Percentiles rank a stretch among this genome's conserved stretches.
Evolutionary conservation across 1,140 invertebrate genomes (phyloP).

Genomic region (Plectrocnemia conspersa): DNA sequence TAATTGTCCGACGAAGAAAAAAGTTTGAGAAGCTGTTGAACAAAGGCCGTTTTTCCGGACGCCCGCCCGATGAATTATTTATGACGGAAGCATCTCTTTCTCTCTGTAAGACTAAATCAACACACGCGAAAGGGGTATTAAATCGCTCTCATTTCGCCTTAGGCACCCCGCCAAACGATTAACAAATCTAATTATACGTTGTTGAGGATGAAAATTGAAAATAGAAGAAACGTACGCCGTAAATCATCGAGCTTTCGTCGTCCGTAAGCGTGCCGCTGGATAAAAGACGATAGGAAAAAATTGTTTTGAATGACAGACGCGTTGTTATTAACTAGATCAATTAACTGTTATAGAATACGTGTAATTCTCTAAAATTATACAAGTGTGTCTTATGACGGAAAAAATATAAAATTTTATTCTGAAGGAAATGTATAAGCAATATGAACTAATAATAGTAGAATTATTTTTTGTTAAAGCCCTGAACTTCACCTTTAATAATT

Average conservation of each 20-base stretch:
- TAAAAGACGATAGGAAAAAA: no score
- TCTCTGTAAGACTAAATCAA: slow-evolving; percentile 1
- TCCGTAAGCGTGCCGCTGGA: background rate
- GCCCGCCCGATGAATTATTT: slow-evolving; percentile 14
- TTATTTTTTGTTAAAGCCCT: no score
- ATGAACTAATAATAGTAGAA: no score
- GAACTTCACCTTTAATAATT: no score
- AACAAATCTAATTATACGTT: background rate
- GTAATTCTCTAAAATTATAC: no score
- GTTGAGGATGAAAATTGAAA: background rate
- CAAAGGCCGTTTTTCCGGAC: slow-evolving; percentile 17
- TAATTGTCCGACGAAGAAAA: slow-evolving; percentile 10
- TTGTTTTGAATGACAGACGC: no score
- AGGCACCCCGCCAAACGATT: background rate
- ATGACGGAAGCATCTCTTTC: background rate
- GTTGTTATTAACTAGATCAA: no score
- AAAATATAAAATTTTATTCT: no score
- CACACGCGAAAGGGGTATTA: background rate
- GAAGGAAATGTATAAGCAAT: no score
- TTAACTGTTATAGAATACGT: no score
- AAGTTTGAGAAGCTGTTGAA: background rate
- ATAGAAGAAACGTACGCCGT: background rate
- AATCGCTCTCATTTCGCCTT: background rate
- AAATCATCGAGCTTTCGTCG: background rate
- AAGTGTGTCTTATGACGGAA: no score